Evolutionary conservation across 2,888 invertebrate genomes (phyloP).

Genomic region (Drosophila neonasuta): DNA sequence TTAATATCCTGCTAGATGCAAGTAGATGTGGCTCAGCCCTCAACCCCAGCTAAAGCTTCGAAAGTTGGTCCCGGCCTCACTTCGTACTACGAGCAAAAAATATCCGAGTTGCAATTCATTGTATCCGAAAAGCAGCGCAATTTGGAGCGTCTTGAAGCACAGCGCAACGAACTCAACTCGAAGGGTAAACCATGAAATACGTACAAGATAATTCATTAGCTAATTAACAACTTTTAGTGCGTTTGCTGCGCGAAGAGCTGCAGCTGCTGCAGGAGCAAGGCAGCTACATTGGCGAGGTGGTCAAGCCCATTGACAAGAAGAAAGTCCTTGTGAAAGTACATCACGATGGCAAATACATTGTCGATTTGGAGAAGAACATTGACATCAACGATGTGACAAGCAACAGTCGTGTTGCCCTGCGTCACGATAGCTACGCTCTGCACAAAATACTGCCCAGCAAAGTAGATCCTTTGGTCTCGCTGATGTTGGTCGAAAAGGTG

Average conservation of each 20-base stretch:
- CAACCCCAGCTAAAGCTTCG: conserved; percentile 21
- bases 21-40: conserved; percentile 54
- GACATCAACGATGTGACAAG: conserved; percentile 98
- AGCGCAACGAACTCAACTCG: conserved; percentile 98
- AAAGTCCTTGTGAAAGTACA: conserved; percentile 99
- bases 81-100: conserved; percentile 98
- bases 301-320: conserved; percentile 99
- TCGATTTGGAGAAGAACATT: conserved; percentile 99
- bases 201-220: background rate
- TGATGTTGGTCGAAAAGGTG: conserved; percentile 99
- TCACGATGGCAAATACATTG: conserved; percentile 99
- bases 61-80: conserved; percentile 87
- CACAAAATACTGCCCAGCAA: conserved; percentile 99
- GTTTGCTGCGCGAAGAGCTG: conserved; percentile 97
- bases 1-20: conserved; percentile 63
- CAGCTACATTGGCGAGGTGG: conserved; percentile 99
- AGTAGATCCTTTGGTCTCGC: conserved; percentile 98
- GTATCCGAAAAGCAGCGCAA: conserved; percentile 98
- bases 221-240: conserved; percentile 84
- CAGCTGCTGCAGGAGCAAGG: conserved; percentile 98
- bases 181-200: conserved; percentile 87
- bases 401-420: conserved; percentile 97
- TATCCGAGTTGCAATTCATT: conserved; percentile 96
- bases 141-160: conserved; percentile 96
- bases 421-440: conserved; percentile 98